Percentiles rank a stretch among this genome's conserved stretches.
These are phyloP conservation scores for Antigone vipio DNA, from an alignment of 2,113 vertebrate species.

Conservation along the genomic window DNA sequence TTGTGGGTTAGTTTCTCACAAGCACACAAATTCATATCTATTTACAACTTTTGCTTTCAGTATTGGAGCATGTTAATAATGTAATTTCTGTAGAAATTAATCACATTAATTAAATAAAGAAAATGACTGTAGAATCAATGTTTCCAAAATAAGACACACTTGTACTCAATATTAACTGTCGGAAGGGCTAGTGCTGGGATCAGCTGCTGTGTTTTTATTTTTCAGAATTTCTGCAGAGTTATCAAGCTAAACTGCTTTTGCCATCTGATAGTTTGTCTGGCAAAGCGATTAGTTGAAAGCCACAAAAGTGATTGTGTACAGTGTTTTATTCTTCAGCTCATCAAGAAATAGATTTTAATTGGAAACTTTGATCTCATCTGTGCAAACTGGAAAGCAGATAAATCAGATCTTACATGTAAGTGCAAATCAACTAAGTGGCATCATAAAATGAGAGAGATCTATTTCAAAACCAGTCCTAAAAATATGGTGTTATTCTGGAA, in stretches of 20 bases:
- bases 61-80: background rate
- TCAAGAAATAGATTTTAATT: background rate
- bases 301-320: background rate
- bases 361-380: background rate
- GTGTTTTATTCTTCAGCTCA: background rate
- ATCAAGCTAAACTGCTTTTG: background rate
- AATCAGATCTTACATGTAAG: background rate
- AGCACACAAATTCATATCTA: background rate
- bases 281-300: background rate
- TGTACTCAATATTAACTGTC: background rate
- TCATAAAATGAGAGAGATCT: background rate
- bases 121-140: background rate
- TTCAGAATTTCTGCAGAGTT: slow-evolving; percentile 15
- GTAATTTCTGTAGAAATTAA: background rate
- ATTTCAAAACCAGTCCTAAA: background rate
- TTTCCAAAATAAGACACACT: background rate
- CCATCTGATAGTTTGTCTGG: background rate
- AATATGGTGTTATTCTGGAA: background rate
- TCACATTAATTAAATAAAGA: background rate
- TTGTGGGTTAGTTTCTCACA: background rate
- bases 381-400: background rate
- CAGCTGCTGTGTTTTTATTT: background rate
- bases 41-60: background rate
- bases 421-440: background rate
- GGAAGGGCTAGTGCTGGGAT: background rate